Percentiles rank a stretch among this genome's conserved stretches.
Evolutionary conservation across 1,140 invertebrate genomes (phyloP).

Genomic region (Psix sp.): DNA sequence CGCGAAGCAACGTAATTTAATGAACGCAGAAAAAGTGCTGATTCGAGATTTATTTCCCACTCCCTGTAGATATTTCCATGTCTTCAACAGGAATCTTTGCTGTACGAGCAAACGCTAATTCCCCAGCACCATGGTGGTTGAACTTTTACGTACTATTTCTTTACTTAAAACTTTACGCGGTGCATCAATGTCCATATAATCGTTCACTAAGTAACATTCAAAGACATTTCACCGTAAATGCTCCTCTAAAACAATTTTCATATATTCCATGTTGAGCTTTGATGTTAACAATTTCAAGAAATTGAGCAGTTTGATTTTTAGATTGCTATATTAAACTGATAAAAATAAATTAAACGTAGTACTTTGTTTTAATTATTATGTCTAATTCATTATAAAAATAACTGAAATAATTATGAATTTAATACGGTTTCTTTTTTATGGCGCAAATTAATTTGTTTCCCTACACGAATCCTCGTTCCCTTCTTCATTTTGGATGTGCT

Average conservation of each 20-base stretch:
- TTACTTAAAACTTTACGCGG: slow-evolving; percentile 29
- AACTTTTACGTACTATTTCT: slow-evolving; percentile 37
- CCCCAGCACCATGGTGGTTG: slow-evolving; percentile 25
- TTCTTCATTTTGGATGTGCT: slow-evolving; percentile 32
- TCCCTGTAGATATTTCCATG: slow-evolving; percentile 39
- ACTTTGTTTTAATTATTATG: too few species aligned
- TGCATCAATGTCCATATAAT: slow-evolving; percentile 38
- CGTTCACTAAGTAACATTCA: slow-evolving; percentile 58
- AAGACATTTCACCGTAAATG: slow-evolving; percentile 41
- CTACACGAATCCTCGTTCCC: slow-evolving; percentile 20
- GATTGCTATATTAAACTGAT: too few species aligned
- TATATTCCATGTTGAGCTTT: too few species aligned
- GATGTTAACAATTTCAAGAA: too few species aligned
- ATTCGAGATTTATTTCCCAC: slow-evolving; percentile 38
- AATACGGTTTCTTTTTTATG: slow-evolving; percentile 29
- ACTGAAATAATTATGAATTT: slow-evolving; percentile 40
- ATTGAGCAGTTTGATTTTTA: too few species aligned
- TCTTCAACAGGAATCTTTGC: slow-evolving; percentile 29
- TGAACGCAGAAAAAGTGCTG: slow-evolving; percentile 44
- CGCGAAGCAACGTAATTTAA: slow-evolving; percentile 48
- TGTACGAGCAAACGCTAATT: slow-evolving; percentile 37
- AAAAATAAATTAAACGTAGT: too few species aligned
- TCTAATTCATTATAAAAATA: too few species aligned
- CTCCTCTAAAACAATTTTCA: slow-evolving; percentile 19
- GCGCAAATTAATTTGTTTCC: slow-evolving; percentile 37